A percentile compares a stretch with the other conserved stretches of the same genome.
These are phyloP conservation scores for Watsonalla binaria DNA, from an alignment of 2,888 invertebrate species.

Conservation along the genomic window DNA sequence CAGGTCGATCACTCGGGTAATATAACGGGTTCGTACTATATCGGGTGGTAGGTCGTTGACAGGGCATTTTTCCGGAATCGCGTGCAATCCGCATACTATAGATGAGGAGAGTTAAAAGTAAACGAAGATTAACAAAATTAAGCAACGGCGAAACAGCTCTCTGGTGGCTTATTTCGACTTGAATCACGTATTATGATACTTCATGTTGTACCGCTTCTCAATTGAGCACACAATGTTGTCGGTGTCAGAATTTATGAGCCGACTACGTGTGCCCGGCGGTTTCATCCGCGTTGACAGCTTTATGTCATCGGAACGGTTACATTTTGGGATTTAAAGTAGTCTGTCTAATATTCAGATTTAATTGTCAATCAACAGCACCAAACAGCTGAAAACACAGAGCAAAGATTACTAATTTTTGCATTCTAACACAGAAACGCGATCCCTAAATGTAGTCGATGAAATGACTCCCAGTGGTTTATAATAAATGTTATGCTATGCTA, in stretches of 20 bases:
- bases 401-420: too few relatives aligned
- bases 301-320: too few relatives aligned
- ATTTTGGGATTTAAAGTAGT: too few relatives aligned
- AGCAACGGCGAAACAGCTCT: slow-evolving; percentile 11
- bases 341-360: too few relatives aligned
- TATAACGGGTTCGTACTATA: slow-evolving; percentile 65
- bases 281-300: background rate
- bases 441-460: too few relatives aligned
- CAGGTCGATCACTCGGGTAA: slow-evolving; percentile 74
- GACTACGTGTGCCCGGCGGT: background rate
- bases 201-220: background rate
- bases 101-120: slow-evolving; percentile 12
- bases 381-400: too few relatives aligned
- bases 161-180: slow-evolving; percentile 5
- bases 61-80: slow-evolving; percentile 58
- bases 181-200: background rate
- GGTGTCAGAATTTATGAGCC: background rate
- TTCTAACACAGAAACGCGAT: too few relatives aligned
- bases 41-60: slow-evolving; percentile 71
- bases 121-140: slow-evolving; percentile 17
- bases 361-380: too few relatives aligned
- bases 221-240: background rate
- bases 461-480: too few relatives aligned
- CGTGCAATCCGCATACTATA: slow-evolving; percentile 41
- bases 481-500: too few relatives aligned